Conservation (phyloP, 2,113 vertebrate species). For the Entelurus aequoreus region DNA sequence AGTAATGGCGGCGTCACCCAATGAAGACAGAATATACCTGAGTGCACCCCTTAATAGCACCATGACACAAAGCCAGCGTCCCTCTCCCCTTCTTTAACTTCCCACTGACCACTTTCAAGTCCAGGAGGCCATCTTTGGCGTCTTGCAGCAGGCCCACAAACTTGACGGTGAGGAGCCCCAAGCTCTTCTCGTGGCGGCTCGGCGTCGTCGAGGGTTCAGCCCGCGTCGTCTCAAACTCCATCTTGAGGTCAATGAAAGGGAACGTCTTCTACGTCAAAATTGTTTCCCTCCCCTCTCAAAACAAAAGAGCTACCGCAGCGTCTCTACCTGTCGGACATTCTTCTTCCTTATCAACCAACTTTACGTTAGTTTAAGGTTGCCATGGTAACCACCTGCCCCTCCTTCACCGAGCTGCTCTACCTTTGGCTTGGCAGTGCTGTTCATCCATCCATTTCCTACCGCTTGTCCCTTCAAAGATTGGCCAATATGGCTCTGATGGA, state of each 20-base stretch:
- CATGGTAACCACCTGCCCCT: constrained; percentile 47
- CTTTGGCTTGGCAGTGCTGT: too few species aligned
- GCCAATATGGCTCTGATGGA: not conserved
- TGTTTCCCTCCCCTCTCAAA: constrained; percentile 21
- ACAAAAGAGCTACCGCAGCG: not conserved
- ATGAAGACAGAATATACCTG: too few species aligned
- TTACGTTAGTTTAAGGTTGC: constrained; percentile 67
- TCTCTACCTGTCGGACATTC: not conserved
- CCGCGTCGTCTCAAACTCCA: constrained; percentile 56
- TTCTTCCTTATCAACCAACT: constrained; percentile 51
- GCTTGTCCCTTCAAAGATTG: not conserved
- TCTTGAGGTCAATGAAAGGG: constrained; percentile 13
- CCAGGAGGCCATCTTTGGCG: constrained; percentile 73
- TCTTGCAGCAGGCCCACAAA: constrained; percentile 73
- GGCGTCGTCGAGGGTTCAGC: constrained; percentile 54
- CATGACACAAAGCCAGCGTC: too few species aligned
- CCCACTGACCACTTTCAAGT: constrained; percentile 79
- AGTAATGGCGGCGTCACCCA: too few species aligned
- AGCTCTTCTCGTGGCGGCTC: constrained; percentile 80
- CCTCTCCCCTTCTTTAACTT: too few species aligned
- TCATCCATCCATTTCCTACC: too few species aligned
- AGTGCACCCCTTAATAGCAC: too few species aligned
- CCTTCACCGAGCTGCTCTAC: too few species aligned
- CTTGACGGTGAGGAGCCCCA: constrained; percentile 75
- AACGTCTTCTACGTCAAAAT: not conserved